Evolutionary conservation across 2,113 vertebrate genomes (phyloP).

Genomic region (Gymnorhina tibicen): DNA sequence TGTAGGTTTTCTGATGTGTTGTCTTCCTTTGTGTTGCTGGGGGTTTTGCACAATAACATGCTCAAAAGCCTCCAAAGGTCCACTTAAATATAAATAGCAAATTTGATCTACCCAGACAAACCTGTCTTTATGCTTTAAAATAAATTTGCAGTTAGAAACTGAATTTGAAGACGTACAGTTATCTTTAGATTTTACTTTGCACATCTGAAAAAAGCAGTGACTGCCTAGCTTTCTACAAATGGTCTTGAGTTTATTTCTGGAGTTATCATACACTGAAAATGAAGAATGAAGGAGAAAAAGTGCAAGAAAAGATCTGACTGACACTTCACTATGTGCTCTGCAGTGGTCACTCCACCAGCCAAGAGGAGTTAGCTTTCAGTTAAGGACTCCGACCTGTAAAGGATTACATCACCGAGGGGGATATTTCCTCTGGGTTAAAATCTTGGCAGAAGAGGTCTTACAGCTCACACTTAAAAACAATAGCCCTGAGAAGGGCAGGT

Average conservation of each 20-base stretch:
- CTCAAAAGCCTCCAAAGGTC: background rate
- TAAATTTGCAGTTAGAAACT: background rate
- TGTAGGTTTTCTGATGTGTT: rapidly evolving
- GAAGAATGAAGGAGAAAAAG: background rate
- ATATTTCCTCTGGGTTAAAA: constrained; percentile 7
- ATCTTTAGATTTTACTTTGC: background rate
- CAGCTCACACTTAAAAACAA: background rate
- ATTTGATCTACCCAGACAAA: background rate
- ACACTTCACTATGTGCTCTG: background rate
- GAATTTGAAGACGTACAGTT: background rate
- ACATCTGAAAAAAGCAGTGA: background rate
- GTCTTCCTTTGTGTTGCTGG: background rate
- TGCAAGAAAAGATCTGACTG: background rate
- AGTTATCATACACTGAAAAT: background rate
- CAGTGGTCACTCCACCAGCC: background rate
- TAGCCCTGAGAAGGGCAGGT: background rate
- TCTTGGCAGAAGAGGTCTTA: background rate
- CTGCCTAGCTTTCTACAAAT: background rate
- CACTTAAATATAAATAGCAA: background rate
- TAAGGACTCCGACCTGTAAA: background rate
- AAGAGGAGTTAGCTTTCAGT: background rate
- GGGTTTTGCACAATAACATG: background rate
- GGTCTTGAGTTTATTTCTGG: background rate
- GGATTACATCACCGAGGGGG: background rate
- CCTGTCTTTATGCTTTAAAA: background rate